Percentiles rank a stretch among this genome's conserved stretches.
Conservation (phyloP, 2,888 invertebrate species). For the Oligia fasciuncula region DNA sequence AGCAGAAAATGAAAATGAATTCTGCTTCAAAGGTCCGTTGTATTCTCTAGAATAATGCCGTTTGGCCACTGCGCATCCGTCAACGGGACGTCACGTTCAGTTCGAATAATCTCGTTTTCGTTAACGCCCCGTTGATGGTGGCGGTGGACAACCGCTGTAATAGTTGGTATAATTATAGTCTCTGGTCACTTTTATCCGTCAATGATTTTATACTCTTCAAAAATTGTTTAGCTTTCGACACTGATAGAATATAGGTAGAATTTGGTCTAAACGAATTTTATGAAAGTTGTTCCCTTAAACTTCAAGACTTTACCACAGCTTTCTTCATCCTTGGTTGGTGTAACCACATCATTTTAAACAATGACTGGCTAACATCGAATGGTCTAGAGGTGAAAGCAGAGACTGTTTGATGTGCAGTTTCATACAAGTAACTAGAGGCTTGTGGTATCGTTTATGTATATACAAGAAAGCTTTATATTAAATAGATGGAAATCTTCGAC, state of each 20-base stretch:
- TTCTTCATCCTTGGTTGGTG: slow-evolving; percentile 37
- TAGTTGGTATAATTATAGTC: neutral
- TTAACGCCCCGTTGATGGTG: neutral
- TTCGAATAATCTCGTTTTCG: neutral
- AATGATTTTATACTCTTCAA: neutral
- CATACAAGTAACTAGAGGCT: slow-evolving; percentile 2
- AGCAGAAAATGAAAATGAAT: neutral
- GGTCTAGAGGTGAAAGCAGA: slow-evolving; percentile 66
- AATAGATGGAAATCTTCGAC: neutral
- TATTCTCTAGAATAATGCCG: neutral
- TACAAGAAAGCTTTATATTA: slow-evolving; percentile 1
- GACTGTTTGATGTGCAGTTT: slow-evolving; percentile 60
- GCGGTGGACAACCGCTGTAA: neutral
- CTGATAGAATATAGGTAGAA: neutral
- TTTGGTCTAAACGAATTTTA: slow-evolving; percentile 1
- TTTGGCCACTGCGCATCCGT: neutral
- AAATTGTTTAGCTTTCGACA: neutral
- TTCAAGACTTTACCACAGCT: slow-evolving; percentile 18
- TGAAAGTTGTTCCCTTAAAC: slow-evolving; percentile 8
- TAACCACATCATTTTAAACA: slow-evolving; percentile 74
- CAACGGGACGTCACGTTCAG: neutral
- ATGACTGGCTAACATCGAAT: slow-evolving; percentile 66
- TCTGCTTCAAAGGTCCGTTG: no score
- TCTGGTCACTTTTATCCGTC: neutral
- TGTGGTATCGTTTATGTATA: slow-evolving; percentile 24